Evolutionary conservation across 2,888 invertebrate genomes (phyloP).

Genomic region (Gasteruption jaculator): DNA sequence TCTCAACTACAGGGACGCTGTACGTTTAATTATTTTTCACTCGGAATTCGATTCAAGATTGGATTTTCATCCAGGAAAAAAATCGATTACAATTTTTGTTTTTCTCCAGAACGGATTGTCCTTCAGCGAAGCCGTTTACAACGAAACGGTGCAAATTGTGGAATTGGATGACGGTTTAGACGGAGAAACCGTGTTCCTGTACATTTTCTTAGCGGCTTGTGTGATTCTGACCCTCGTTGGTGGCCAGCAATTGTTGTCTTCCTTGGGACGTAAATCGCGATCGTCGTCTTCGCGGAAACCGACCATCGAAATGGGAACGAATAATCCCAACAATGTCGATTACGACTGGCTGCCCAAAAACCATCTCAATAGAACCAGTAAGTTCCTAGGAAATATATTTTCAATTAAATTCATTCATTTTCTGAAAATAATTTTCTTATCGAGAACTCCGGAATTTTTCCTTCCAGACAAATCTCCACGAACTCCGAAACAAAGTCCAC

Average conservation of each 20-base stretch:
- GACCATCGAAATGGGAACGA: slow-evolving; percentile 85
- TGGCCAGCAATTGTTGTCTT: slow-evolving; percentile 82
- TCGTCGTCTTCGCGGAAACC: slow-evolving; percentile 59
- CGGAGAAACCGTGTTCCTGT: slow-evolving; percentile 98
- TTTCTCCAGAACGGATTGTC: slow-evolving; percentile 58
- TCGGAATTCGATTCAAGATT: too few species aligned
- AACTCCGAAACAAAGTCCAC: slow-evolving; percentile 68
- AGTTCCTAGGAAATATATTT: slow-evolving; percentile 51
- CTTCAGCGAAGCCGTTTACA: slow-evolving; percentile 89
- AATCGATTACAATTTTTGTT: slow-evolving; percentile 9
- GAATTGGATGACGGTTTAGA: slow-evolving; percentile 97
- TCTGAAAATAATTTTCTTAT: too few species aligned
- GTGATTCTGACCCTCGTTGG: slow-evolving; percentile 81
- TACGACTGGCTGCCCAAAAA: slow-evolving; percentile 98
- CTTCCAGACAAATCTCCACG: slow-evolving; percentile 69
- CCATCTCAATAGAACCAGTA: slow-evolving; percentile 78
- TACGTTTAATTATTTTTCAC: slow-evolving; percentile 27
- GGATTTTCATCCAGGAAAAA: slow-evolving; percentile 1
- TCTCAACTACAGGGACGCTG: slow-evolving; percentile 80
- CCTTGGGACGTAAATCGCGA: slow-evolving; percentile 72
- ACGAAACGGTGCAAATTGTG: slow-evolving; percentile 93
- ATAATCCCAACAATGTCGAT: slow-evolving; percentile 86
- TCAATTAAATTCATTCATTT: slow-evolving; percentile 6
- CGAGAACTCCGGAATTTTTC: too few species aligned
- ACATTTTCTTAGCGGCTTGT: slow-evolving; percentile 89